Base-by-base conservation (phyloP, 2,797 vertebrate genomes). In the Diplodus sargus region DNA sequence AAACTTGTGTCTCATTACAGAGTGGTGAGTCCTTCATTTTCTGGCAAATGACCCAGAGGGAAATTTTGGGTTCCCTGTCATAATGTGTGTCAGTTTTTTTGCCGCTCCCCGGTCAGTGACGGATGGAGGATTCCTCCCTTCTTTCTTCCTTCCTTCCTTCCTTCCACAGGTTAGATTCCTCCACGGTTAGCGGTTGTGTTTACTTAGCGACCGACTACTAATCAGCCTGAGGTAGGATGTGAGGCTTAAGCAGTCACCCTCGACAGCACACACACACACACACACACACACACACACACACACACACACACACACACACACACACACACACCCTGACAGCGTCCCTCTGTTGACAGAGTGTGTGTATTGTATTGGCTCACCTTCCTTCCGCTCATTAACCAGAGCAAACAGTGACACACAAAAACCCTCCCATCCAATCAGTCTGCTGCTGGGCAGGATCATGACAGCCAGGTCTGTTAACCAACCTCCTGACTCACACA, bases 301-400 rank as follows among this genome's bases (percentile, higher is more conserved):
- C 66, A 62, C 67, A 43, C 78, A 58, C 67, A 77, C 74, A 66
- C 73, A 66, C 67, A 64, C 66, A n/a, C n/a, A n/a, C n/a, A 58
- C 67, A 79, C 73, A 60, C 39, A 56, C 76, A 62, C 78, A 61
- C 71, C 71, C 88, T 83, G 83, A 87, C 86, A 89, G 89, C 85
- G 87, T 82, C 87, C 82, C 71, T 86, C 79, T 90, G 85, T 91
- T 92, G 87, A 92, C 79, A 74, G 85, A 85, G 86, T 90, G 87
- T 88, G 90, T 74, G 79, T 91, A 90, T 90, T 84, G 86, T 91
- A 76, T 88, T 87, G 90, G 83, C 92, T 94, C 89, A 93, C 91
- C 92, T 94, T 95, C 86, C 90, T 89, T 92, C 92, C 89, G 90
- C 90, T 95, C 91, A 87, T 96, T 96, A 93, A 90, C 91, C 89